Conservation (phyloP, 2,888 invertebrate species). For the Dolichomitus sp. region DNA sequence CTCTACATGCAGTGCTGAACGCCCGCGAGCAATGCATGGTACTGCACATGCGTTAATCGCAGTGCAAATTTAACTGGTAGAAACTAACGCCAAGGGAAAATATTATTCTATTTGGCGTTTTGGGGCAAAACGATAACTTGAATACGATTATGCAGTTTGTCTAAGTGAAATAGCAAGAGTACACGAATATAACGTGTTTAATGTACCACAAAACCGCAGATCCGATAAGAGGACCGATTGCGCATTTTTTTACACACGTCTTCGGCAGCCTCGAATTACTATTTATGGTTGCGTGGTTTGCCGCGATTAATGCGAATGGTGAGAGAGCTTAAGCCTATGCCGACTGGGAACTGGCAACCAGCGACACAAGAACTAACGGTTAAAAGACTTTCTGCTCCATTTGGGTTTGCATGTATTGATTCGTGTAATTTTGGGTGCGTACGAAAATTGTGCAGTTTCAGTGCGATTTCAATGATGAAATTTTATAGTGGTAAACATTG, state of each 20-base stretch:
- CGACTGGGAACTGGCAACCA: not conserved
- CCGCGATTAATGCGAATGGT: slow-evolving; percentile 3
- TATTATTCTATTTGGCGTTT: slow-evolving; percentile 32
- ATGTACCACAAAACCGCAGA: not conserved
- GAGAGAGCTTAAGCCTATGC: not conserved
- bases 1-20: not conserved
- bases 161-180: not conserved
- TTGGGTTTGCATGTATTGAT: slow-evolving; percentile 1
- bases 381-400: not conserved
- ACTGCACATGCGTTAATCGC: slow-evolving; percentile 14
- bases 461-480: no score
- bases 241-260: slow-evolving; percentile 12
- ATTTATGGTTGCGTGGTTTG: slow-evolving; percentile 14
- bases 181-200: not conserved
- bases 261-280: slow-evolving; percentile 20
- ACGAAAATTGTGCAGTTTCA: not conserved
- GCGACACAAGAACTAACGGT: slow-evolving; percentile 10
- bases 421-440: not conserved
- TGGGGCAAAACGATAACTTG: slow-evolving; percentile 35
- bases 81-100: slow-evolving; percentile 18
- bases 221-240: slow-evolving; percentile 32
- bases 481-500: no score
- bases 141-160: slow-evolving; percentile 1
- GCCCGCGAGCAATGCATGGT: not conserved
- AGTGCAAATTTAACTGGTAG: slow-evolving; percentile 2